Base-by-base conservation (phyloP, 2,888 invertebrate genomes). In the Agonopterix arenella region DNA sequence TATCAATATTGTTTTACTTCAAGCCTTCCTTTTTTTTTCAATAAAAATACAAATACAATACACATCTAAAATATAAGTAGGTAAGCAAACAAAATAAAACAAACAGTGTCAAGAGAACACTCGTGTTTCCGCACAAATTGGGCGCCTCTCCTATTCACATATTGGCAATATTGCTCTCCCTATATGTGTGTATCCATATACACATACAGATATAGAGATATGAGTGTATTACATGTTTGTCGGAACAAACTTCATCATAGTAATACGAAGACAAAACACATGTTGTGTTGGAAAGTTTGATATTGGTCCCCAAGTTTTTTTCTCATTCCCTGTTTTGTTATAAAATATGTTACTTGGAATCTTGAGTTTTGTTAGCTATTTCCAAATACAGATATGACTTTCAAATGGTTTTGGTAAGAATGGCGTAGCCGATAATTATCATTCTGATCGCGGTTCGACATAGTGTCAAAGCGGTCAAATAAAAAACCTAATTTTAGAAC, bases 61-160 rank as follows among this genome's bases (percentile, higher is more conserved):
- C 28, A 28, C 5, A 28, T 28, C 28, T 28, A 7, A 28, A 28
- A 38, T 28, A 44, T 51, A 52, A 16, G 38, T 48, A 48, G 36
- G 45, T 51, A 47, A 45, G 44, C 40, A 48, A 18, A 44, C 50
- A 47, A 55, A 54, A 55, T 54, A 56, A 60, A 53, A 56, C 54
- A 61, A 59, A 60, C 55, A 62, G 51, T 52, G 58, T 50, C 53
- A 53, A 59, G 55, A 46, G 52, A 52, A 52, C 36, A 58, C 62
- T 61, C 64, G 65, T 68, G 68, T 68, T 68, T 67, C 64, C 60
- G 65, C 59, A 69, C 71, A 80, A 80, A 80, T 80, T 80, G 80
- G 75, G 68, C 74, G 74, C 68, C 73, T 73, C 68, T 73, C 68
- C 73, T 62, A 69, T 70, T 74, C 74, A 59, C 70, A 78, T 79